Evolutionary conservation across 2,113 vertebrate species (phyloP).

Genomic region (Cricetomys ansorgei): DNA sequence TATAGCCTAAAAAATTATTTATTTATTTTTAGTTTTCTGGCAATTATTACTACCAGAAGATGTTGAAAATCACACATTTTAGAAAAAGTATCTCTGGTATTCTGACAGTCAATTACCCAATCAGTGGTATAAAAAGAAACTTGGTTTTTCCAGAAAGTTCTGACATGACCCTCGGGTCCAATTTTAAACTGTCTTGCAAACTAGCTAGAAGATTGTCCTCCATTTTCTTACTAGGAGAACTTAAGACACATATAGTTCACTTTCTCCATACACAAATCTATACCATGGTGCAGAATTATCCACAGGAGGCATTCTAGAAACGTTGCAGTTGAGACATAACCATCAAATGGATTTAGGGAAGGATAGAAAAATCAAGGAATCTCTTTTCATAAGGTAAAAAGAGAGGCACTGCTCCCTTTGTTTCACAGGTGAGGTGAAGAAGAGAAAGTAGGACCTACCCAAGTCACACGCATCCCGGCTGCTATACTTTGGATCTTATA

Average conservation of each 20-base stretch:
- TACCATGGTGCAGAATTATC: neutral
- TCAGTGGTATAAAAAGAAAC: neutral
- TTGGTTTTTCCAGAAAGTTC: neutral
- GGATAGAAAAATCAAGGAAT: neutral
- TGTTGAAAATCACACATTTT: neutral
- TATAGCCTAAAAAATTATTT: neutral
- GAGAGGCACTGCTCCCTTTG: neutral
- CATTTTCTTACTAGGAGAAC: neutral
- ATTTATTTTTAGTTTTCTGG: neutral
- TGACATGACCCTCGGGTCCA: neutral
- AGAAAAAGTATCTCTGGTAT: neutral
- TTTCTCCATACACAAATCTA: neutral
- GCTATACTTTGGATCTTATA: neutral
- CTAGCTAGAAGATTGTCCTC: neutral
- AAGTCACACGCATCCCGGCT: neutral
- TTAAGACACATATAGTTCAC: neutral
- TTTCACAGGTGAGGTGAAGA: neutral
- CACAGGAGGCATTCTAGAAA: neutral
- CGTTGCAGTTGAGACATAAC: neutral
- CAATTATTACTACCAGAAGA: neutral
- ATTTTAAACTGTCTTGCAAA: constrained; percentile 20
- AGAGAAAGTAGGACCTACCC: neutral
- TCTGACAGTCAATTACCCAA: neutral
- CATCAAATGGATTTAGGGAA: neutral
- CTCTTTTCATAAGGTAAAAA: neutral